Conservation (phyloP, 2,888 invertebrate species). For the Leptopilina syphax region DNA sequence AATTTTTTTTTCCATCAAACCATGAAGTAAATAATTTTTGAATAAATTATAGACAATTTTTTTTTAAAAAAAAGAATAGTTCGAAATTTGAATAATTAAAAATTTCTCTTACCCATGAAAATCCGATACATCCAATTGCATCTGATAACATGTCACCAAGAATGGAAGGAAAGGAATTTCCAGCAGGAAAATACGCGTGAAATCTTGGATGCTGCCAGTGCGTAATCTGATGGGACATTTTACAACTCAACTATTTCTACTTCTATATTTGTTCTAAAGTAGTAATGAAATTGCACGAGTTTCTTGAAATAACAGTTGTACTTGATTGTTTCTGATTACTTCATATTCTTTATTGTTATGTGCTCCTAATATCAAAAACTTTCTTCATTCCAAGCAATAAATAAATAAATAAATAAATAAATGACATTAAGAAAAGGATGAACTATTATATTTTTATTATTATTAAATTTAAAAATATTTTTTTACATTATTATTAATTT, state of each 20-base stretch:
- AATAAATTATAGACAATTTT: not conserved
- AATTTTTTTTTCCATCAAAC: no score
- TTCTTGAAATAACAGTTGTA: conserved; percentile 2
- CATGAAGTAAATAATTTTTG: no score
- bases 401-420: not conserved
- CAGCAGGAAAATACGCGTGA: conserved; percentile 99
- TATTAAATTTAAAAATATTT: no score
- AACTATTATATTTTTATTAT: no score
- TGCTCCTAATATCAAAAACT: not conserved
- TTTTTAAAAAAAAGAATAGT: not conserved
- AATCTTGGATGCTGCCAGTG: conserved; percentile 99
- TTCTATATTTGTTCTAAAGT: conserved; percentile 19
- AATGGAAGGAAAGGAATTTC: conserved; percentile 97
- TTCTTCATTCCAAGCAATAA: not conserved
- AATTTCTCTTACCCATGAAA: conserved; percentile 90
- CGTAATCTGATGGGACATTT: conserved; percentile 81
- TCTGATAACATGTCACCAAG: conserved; percentile 98
- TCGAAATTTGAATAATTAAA: not conserved
- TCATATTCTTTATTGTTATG: not conserved
- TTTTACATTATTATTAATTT: no score
- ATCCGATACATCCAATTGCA: conserved; percentile 98
- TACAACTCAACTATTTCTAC: conserved; percentile 38
- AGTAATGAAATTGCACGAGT: conserved; percentile 30
- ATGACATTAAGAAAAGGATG: not conserved
- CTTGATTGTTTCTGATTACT: conserved; percentile 17